Evolutionary conservation across 1,140 invertebrate genomes (phyloP).

Genomic region (Lethocerus indicus): DNA sequence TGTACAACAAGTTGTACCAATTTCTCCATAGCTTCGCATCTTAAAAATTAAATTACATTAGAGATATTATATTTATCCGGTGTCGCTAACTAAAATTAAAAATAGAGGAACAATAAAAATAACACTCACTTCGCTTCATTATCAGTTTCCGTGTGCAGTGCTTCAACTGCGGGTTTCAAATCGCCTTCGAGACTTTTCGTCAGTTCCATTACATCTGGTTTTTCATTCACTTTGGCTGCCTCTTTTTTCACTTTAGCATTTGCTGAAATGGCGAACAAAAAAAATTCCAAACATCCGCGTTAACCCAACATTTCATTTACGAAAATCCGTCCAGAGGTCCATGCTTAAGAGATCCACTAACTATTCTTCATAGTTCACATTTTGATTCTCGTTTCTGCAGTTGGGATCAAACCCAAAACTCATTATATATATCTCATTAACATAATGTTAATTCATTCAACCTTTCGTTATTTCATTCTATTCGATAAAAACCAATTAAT

Average conservation of each 20-base stretch:
- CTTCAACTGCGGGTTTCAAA: conserved; percentile 43
- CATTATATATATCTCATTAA: no score
- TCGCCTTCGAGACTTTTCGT: conserved; percentile 25
- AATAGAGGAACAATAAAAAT: neutral
- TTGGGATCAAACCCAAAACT: no score
- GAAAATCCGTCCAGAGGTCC: no score
- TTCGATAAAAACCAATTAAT: no score
- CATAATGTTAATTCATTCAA: no score
- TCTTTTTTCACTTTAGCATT: conserved; percentile 21
- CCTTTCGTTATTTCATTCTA: no score
- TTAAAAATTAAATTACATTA: conserved; percentile 14
- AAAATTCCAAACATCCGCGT: no score
- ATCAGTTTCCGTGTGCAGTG: conserved; percentile 43
- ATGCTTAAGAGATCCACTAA: no score
- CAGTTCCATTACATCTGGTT: conserved; percentile 11
- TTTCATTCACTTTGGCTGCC: conserved; percentile 22
- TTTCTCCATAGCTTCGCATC: conserved; percentile 51
- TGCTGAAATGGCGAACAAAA: neutral
- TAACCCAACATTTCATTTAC: no score
- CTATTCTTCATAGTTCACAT: no score
- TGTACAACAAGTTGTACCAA: conserved; percentile 46
- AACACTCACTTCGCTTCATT: conserved; percentile 30
- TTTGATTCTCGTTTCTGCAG: no score
- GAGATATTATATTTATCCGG: conserved; percentile 4
- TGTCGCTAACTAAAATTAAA: neutral